phyloP scores from a whole-genome alignment of 2,888 invertebrate genomes.

The Oscheius sp. region DNA sequence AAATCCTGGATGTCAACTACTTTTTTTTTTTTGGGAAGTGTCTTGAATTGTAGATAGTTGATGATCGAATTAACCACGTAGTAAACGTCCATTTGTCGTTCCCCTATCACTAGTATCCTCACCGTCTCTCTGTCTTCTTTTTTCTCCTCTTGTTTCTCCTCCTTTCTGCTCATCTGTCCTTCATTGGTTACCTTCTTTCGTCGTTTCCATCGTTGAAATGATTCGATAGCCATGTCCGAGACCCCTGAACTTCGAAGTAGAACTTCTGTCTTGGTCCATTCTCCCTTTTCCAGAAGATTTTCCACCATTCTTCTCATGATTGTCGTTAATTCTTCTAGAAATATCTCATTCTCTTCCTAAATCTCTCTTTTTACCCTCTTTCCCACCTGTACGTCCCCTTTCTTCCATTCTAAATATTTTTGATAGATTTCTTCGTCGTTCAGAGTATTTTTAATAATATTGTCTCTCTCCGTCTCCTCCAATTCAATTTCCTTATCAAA shows the following conservation, averaged over 20 bases:
- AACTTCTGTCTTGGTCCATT: neutral
- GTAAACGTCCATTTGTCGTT: neutral
- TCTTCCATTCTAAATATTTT: too few relatives aligned
- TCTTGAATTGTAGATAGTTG: neutral
- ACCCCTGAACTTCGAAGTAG: neutral
- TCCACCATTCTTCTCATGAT: neutral
- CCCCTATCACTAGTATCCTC: neutral
- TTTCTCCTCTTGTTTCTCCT: too few relatives aligned
- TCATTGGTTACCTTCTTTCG: too few relatives aligned
- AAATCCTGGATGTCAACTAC: neutral
- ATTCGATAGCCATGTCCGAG: neutral
- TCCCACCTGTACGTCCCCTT: too few relatives aligned
- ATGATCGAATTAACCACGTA: neutral
- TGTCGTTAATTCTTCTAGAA: neutral
- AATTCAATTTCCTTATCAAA: too few relatives aligned
- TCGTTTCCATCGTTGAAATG: neutral
- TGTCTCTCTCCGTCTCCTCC: too few relatives aligned
- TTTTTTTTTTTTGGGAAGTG: neutral
- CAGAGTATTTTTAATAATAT: too few relatives aligned
- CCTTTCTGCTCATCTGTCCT: too few relatives aligned
- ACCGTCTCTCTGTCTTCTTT: too few relatives aligned
- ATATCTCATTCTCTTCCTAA: neutral
- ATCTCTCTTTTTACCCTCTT: too few relatives aligned
- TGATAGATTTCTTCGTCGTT: too few relatives aligned
- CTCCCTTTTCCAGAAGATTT: neutral